These are phyloP conservation scores for Holothuria scabra DNA, from an alignment of 53 echinoderm and acorn worm species.

Conservation along the genomic window DNA sequence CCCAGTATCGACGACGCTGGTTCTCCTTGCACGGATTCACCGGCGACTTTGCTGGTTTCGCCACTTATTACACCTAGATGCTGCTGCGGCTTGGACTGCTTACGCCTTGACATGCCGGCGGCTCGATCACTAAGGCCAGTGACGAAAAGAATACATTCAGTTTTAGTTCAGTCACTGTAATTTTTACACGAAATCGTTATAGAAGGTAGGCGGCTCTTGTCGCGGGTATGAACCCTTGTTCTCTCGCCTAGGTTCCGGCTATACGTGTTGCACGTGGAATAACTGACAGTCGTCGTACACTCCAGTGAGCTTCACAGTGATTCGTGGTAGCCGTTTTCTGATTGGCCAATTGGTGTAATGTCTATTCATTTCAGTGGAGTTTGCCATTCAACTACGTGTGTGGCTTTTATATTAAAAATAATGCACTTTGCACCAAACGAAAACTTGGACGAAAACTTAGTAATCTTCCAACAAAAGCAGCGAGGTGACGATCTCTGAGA, in stretches of 20 bases:
- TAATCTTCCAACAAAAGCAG: too few relatives aligned
- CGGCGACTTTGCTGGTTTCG: constrained; percentile 48
- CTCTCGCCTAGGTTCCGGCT: constrained; percentile 33
- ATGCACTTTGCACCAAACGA: constrained; percentile 30
- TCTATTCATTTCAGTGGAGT: constrained; percentile 24
- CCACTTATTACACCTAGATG: constrained; percentile 52
- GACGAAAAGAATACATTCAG: constrained; percentile 43
- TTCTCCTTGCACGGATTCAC: constrained; percentile 28
- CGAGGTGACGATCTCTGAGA: too few relatives aligned
- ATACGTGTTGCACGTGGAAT: constrained; percentile 42
- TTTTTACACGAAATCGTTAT: constrained; percentile 21
- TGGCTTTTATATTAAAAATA: constrained; percentile 42
- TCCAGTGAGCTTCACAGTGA: constrained; percentile 41
- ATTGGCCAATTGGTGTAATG: constrained; percentile 47
- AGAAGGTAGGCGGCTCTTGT: constrained; percentile 35
- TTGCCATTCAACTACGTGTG: constrained; percentile 43
- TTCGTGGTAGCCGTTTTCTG: constrained; percentile 20
- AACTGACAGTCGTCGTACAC: constrained; percentile 20
- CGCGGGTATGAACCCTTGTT: constrained; percentile 19
- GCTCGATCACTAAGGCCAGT: constrained; percentile 48
- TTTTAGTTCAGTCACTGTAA: constrained; percentile 31
- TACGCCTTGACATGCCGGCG: constrained; percentile 55
- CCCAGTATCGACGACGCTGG: constrained; percentile 31
- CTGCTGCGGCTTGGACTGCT: constrained; percentile 54
- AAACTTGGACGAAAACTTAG: too few relatives aligned